Evolutionary conservation across 2,888 invertebrate species (phyloP).

Genomic region (Microlaimidae sp.): DNA sequence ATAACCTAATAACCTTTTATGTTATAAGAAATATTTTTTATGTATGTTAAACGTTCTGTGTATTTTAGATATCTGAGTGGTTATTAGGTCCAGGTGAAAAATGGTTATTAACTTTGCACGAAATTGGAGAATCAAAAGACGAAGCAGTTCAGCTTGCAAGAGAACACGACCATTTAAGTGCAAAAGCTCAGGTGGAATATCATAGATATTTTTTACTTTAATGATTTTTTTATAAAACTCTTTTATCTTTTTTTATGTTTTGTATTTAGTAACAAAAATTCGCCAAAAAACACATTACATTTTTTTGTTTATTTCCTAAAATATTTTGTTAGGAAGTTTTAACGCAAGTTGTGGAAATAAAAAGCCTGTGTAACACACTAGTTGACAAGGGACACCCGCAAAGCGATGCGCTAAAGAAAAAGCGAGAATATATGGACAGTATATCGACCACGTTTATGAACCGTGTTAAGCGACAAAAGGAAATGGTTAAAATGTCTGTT

Average conservation of each 20-base stretch:
- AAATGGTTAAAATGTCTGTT: conserved; percentile 55
- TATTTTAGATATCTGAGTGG: conserved; percentile 58
- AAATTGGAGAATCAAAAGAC: conserved; percentile 48
- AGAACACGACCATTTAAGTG: conserved; percentile 56
- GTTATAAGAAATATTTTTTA: too few species aligned
- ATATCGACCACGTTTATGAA: conserved; percentile 59
- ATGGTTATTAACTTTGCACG: conserved; percentile 51
- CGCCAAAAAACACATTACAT: background rate
- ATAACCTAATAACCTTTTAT: too few species aligned
- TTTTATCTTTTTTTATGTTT: conserved; percentile 4
- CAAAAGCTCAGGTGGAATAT: conserved; percentile 50
- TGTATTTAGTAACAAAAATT: conserved; percentile 13
- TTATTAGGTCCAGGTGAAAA: conserved; percentile 57
- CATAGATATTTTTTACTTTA: conserved; percentile 8
- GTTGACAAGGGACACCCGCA: conserved; percentile 37
- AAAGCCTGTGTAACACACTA: conserved; percentile 52
- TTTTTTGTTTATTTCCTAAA: too few species aligned
- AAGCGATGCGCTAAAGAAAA: conserved; percentile 51
- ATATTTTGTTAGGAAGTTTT: conserved; percentile 62
- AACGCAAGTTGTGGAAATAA: conserved; percentile 56
- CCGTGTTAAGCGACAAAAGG: conserved; percentile 53
- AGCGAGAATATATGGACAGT: conserved; percentile 63
- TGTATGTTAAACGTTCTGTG: too few species aligned
- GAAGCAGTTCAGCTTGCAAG: conserved; percentile 57
- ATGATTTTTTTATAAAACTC: conserved; percentile 8